Percentiles rank a stretch among this genome's conserved stretches.
phyloP scores from a whole-genome alignment of 2,888 invertebrate species.

The Leptinotarsa rubiginosa region DNA sequence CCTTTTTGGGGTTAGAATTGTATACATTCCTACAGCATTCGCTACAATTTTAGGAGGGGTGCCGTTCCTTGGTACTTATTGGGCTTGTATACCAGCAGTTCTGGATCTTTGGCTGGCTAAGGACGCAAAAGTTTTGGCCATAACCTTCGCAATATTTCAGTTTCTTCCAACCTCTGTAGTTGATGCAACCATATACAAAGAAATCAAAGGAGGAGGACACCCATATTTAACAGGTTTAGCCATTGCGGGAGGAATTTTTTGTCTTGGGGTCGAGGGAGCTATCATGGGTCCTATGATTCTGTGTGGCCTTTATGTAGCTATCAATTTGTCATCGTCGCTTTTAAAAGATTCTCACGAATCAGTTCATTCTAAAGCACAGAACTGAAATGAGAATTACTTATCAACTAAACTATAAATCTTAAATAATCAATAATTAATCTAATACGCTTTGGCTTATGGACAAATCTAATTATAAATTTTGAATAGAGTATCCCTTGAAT shows the following conservation, averaged over 20 bases:
- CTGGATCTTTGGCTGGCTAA: slow-evolving; percentile 95
- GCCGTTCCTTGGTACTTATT: slow-evolving; percentile 95
- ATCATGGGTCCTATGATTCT: slow-evolving; percentile 95
- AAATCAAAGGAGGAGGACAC: slow-evolving; percentile 95
- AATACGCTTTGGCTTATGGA: too few relatives aligned
- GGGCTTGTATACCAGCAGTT: slow-evolving; percentile 94
- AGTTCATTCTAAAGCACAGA: background rate
- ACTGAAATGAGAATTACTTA: background rate
- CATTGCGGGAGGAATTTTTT: slow-evolving; percentile 98
- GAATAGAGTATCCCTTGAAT: too few relatives aligned
- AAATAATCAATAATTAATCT: too few relatives aligned
- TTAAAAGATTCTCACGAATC: slow-evolving; percentile 70
- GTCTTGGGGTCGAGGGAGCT: slow-evolving; percentile 96
- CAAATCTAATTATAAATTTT: too few relatives aligned
- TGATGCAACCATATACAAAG: slow-evolving; percentile 95
- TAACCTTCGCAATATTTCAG: slow-evolving; percentile 84
- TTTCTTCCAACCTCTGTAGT: slow-evolving; percentile 92
- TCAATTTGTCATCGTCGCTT: slow-evolving; percentile 82
- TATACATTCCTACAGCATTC: slow-evolving; percentile 90
- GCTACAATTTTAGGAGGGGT: slow-evolving; percentile 95
- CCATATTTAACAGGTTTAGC: slow-evolving; percentile 97
- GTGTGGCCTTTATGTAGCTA: slow-evolving; percentile 93
- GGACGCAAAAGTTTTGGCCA: slow-evolving; percentile 83
- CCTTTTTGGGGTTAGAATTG: slow-evolving; percentile 92
- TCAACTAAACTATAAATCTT: too few relatives aligned